These are phyloP conservation scores for Tenebrio molitor DNA, from an alignment of 1,140 invertebrate species.

Conservation along the genomic window DNA sequence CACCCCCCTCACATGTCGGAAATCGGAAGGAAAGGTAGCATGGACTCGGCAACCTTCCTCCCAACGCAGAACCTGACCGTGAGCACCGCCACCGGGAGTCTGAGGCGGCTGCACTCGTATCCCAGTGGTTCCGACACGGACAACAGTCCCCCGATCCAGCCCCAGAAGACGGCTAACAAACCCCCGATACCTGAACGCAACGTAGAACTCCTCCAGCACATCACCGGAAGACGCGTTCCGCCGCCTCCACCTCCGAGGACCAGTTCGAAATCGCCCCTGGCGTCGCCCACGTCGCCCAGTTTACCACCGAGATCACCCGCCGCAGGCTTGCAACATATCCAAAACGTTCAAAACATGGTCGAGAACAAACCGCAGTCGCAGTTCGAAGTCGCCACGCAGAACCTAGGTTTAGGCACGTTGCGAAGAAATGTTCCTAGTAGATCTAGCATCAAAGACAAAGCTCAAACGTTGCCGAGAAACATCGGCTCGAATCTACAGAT, in stretches of 20 bases:
- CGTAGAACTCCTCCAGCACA: constrained; percentile 75
- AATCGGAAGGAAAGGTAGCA: constrained; percentile 71
- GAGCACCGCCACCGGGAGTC: constrained; percentile 67
- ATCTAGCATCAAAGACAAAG: constrained; percentile 62
- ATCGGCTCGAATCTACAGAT: constrained; percentile 64
- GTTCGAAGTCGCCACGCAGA: constrained; percentile 65
- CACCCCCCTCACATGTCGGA: constrained; percentile 67
- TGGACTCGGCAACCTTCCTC: constrained; percentile 69
- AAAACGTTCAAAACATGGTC: constrained; percentile 63
- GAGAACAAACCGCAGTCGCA: constrained; percentile 63
- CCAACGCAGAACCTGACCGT: constrained; percentile 64
- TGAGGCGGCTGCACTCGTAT: constrained; percentile 81
- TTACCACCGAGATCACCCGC: constrained; percentile 70
- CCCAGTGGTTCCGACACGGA: constrained; percentile 82
- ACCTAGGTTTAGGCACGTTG: constrained; percentile 63
- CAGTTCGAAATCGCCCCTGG: constrained; percentile 83
- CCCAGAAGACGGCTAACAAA: constrained; percentile 68
- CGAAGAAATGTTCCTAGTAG: constrained; percentile 63
- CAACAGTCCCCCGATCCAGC: constrained; percentile 75
- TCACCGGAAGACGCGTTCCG: constrained; percentile 80
- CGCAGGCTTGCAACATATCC: constrained; percentile 63
- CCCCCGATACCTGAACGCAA: constrained; percentile 85
- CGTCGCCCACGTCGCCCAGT: constrained; percentile 81
- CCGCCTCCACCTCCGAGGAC: constrained; percentile 89
- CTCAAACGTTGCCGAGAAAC: constrained; percentile 64